Conservation (phyloP, 2,888 invertebrate species). For the Willowsia nigromaculata region DNA sequence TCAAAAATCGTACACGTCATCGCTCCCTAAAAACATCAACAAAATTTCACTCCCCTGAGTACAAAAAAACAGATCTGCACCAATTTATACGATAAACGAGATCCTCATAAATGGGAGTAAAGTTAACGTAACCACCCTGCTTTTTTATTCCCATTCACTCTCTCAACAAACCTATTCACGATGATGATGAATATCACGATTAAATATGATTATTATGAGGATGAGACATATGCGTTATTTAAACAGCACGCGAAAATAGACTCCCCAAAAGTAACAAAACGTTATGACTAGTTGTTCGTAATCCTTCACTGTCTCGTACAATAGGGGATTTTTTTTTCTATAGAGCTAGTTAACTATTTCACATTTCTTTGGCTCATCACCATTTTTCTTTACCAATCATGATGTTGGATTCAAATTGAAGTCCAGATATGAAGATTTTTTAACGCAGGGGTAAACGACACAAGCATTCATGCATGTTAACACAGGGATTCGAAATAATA, state of each 20-base stretch:
- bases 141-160: slow-evolving; percentile 29
- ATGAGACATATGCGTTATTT: slow-evolving; percentile 38
- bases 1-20: background rate
- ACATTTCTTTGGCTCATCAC: background rate
- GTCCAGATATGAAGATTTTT: background rate
- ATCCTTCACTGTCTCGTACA: slow-evolving; percentile 53
- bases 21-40: background rate
- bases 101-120: background rate
- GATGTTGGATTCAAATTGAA: background rate
- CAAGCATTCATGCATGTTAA: slow-evolving; percentile 23
- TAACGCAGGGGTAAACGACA: background rate
- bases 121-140: slow-evolving; percentile 41
- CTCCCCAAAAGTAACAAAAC: background rate
- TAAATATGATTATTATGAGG: slow-evolving; percentile 52
- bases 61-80: background rate
- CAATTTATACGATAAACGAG: slow-evolving; percentile 15
- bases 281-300: background rate
- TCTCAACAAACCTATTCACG: slow-evolving; percentile 25
- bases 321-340: slow-evolving; percentile 14
- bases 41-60: background rate
- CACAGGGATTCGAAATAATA: slow-evolving; percentile 9
- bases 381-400: background rate
- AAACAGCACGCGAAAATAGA: slow-evolving; percentile 37
- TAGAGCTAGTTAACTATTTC: slow-evolving; percentile 16
- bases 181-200: slow-evolving; percentile 59